Percentiles rank a stretch among this genome's conserved stretches.
Conservation (phyloP, 2,888 invertebrate genomes). For the Coenonympha arcania region DNA sequence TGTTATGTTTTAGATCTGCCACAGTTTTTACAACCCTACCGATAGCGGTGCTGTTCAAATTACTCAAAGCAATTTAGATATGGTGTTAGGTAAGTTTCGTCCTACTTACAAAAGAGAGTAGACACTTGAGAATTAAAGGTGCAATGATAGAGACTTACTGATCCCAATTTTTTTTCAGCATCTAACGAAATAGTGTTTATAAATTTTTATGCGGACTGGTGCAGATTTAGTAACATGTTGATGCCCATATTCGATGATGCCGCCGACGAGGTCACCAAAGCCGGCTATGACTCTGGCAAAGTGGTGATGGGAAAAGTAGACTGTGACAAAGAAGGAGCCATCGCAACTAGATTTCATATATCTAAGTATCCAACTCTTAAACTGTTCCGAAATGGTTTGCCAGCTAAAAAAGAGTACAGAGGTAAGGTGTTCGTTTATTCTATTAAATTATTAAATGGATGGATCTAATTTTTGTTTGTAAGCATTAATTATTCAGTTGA, state of each 20-base stretch:
- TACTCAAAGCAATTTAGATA: constrained; percentile 86
- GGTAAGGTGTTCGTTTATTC: constrained; percentile 57
- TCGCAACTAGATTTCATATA: constrained; percentile 94
- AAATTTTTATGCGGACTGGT: constrained; percentile 99
- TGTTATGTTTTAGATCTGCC: constrained; percentile 68
- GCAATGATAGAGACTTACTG: not conserved
- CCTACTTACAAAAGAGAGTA: not conserved
- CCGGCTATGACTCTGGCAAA: constrained; percentile 85
- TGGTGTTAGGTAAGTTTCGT: constrained; percentile 82
- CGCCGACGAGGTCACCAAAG: constrained; percentile 85
- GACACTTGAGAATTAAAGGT: no score
- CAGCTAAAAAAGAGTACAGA: constrained; percentile 92
- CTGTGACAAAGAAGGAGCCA: constrained; percentile 91
- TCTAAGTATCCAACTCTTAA: constrained; percentile 99
- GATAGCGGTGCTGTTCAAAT: constrained; percentile 88
- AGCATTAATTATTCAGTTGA: no score
- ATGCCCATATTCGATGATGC: constrained; percentile 98
- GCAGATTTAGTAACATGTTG: constrained; percentile 97
- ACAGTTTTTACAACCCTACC: constrained; percentile 81
- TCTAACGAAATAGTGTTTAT: constrained; percentile 97
- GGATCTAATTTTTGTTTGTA: not conserved
- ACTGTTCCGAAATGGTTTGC: constrained; percentile 90
- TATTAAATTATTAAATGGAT: not conserved
- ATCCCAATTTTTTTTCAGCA: constrained; percentile 76
- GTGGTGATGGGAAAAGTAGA: constrained; percentile 97